A percentile compares a stretch with the other conserved stretches of the same genome.
Evolutionary conservation across 2,888 invertebrate species (phyloP).

Genomic region (Drosophila aldrichi): DNA sequence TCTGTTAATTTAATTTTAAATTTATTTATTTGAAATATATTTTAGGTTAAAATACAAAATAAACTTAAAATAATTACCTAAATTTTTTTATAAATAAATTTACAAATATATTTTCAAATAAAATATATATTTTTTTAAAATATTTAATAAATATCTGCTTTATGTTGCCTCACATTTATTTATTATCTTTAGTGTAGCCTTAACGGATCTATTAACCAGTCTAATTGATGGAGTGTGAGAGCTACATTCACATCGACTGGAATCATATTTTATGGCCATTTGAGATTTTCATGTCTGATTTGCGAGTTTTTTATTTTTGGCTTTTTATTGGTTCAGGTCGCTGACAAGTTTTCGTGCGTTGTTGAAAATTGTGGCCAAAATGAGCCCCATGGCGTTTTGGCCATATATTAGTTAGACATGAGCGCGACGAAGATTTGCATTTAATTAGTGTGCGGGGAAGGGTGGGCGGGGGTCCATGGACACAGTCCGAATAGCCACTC

Average conservation of each 20-base stretch:
- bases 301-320: conserved; percentile 26
- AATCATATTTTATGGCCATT: conserved; percentile 29
- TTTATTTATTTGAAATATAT: no score
- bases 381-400: conserved; percentile 68
- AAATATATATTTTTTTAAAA: background rate
- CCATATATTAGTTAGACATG: conserved; percentile 68
- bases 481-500: conserved; percentile 46
- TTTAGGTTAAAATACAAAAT: no score
- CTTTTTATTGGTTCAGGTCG: conserved; percentile 21
- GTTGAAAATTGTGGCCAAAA: conserved; percentile 68
- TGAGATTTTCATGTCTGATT: conserved; percentile 54
- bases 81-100: no score
- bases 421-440: conserved; percentile 72
- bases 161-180: background rate
- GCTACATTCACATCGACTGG: conserved; percentile 8
- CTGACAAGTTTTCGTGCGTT: conserved; percentile 63
- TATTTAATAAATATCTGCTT: background rate
- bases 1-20: no score
- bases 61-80: no score
- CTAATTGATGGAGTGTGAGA: conserved; percentile 8
- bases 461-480: conserved; percentile 12
- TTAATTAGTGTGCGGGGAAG: conserved; percentile 65
- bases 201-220: conserved; percentile 7
- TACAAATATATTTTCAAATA: background rate
- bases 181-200: background rate